Evolutionary conservation across 1,140 invertebrate species (phyloP).

Genomic region (Saxidomus purpurata): DNA sequence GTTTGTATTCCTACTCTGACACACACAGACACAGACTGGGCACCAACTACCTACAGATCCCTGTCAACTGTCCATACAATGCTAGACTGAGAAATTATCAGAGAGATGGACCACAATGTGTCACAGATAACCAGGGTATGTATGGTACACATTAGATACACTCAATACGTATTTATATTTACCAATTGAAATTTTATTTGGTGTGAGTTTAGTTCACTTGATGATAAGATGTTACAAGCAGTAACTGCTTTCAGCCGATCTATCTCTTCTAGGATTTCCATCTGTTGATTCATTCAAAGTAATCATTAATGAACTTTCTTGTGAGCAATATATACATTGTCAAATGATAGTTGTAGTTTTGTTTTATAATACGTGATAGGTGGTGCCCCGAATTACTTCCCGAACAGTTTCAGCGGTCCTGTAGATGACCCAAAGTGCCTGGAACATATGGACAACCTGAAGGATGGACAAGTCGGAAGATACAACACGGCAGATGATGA

Average conservation of each 20-base stretch:
- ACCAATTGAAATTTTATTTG: no score
- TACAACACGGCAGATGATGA: slow-evolving; percentile 94
- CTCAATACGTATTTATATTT: no score
- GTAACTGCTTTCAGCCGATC: no score
- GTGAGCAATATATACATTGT: no score
- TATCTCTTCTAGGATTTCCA: no score
- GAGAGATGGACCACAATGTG: slow-evolving; percentile 92
- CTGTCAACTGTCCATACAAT: slow-evolving; percentile 97
- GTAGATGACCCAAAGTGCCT: slow-evolving; percentile 83
- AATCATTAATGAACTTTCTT: no score
- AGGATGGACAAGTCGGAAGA: slow-evolving; percentile 89
- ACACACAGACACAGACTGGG: slow-evolving; percentile 98
- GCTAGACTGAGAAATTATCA: slow-evolving; percentile 91
- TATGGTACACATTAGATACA: no score
- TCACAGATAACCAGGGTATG: slow-evolving; percentile 85
- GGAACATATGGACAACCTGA: slow-evolving; percentile 77
- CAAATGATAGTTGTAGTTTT: no score
- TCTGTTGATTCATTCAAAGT: no score
- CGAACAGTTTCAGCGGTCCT: slow-evolving; percentile 97
- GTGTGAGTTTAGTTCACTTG: no score
- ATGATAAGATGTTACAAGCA: no score
- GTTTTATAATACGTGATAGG: no score
- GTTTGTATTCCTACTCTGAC: slow-evolving; percentile 97
- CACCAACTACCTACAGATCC: slow-evolving; percentile 96
- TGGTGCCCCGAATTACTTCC: slow-evolving; percentile 97